Conservation (phyloP, 2,797 vertebrate genomes). For the Acrossocheilus wenchowensis region DNA sequence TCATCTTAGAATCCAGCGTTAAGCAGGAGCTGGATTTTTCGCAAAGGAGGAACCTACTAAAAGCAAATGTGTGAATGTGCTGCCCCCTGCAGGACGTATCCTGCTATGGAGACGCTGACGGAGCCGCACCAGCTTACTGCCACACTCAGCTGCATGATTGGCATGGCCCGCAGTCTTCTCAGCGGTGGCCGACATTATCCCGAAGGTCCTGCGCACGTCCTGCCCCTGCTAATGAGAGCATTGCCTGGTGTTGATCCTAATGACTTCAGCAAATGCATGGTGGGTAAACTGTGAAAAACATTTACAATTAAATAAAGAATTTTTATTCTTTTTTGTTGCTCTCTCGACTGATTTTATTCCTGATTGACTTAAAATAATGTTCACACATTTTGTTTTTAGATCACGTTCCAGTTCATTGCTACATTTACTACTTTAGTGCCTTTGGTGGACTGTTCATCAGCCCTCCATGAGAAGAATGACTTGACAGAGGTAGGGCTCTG, state of each 20-base stretch:
- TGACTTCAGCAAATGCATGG: conserved; percentile 99
- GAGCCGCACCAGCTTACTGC: conserved; percentile 98
- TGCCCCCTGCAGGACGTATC: conserved; percentile 84
- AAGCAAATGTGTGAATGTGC: conserved; percentile 35
- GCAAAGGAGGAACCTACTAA: not conserved
- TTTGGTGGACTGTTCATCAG: conserved; percentile 96
- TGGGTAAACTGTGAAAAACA: conserved; percentile 74
- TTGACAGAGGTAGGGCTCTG: conserved; percentile 85
- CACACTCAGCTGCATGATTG: conserved; percentile 95
- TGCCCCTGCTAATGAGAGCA: conserved; percentile 94
- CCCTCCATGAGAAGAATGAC: conserved; percentile 85
- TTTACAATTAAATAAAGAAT: not conserved
- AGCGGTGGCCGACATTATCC: conserved; percentile 88
- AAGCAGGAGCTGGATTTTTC: conserved; percentile 10
- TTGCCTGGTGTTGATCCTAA: conserved; percentile 97
- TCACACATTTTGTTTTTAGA: conserved; percentile 74
- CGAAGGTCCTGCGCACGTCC: conserved; percentile 92
- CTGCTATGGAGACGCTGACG: conserved; percentile 94
- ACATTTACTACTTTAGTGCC: conserved; percentile 98
- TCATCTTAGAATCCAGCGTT: conserved; percentile 3
- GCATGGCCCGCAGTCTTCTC: conserved; percentile 93
- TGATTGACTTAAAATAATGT: not conserved
- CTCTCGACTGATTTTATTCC: not conserved
- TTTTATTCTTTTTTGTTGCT: not conserved
- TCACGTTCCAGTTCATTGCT: conserved; percentile 99